Conservation (phyloP, 2,797 vertebrate genomes). For the Limosa lapponica region DNA sequence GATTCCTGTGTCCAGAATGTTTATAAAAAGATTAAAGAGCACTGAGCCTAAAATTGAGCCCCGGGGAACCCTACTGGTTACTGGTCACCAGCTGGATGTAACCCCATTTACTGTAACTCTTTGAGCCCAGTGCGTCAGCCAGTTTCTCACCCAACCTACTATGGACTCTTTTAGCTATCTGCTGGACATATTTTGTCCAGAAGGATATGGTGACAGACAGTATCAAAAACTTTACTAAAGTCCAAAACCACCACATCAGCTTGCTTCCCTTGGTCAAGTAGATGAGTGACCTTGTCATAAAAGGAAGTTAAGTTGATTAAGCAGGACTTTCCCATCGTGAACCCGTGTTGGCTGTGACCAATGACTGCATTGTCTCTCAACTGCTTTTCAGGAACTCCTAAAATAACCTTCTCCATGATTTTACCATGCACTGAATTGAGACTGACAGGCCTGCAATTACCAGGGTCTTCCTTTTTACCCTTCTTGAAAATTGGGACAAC, state of each 20-base stretch:
- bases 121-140: not conserved
- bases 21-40: not conserved
- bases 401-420: not conserved
- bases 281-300: not conserved
- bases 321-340: not conserved
- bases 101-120: not conserved
- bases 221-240: not conserved
- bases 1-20: not conserved
- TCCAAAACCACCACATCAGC: not conserved
- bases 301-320: not conserved
- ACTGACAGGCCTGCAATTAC: not conserved
- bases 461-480: not conserved
- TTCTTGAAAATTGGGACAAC: not conserved
- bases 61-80: not conserved
- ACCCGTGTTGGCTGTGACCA: not conserved
- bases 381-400: not conserved
- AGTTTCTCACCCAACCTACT: rapidly evolving
- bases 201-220: not conserved
- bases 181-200: not conserved
- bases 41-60: not conserved
- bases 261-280: not conserved
- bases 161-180: not conserved
- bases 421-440: not conserved
- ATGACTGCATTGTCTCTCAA: not conserved
- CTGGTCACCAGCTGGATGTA: not conserved